Base-by-base conservation (phyloP, 2,797 vertebrate genomes). In the Emydoidea blandingii region DNA sequence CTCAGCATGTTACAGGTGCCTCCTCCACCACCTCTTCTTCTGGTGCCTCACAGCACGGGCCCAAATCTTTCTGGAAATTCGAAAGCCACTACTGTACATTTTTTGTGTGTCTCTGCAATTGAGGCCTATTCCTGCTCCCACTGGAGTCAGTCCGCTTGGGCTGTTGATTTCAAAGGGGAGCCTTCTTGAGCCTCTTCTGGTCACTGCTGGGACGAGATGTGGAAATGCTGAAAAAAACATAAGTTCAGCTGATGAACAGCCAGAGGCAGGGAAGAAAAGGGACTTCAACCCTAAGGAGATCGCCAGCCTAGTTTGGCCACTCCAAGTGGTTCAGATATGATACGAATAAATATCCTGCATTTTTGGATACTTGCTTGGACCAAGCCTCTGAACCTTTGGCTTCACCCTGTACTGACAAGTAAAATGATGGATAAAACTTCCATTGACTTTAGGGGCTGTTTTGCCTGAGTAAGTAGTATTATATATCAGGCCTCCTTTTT, bases 21-120 rank as follows among this genome's bases (percentile, higher is more conserved):
- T 54, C 21, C 53, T 9, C 41, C 41, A 41, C 19, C 7, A 54
- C 53, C 19, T 54, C 19, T 21, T 54, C 8, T 23, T 54, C 53
- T 54, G 53, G 8, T 54, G 62, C 9, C 23, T 1, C 27, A 79
- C 21, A 21, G 27, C 82, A 41, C 44, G 21, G 5, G 23, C 15
- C 27, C 68, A 85, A n/a, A 12, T 3, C 10, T 81, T 65, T 9
- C 14, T 3, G 49, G 74, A 79, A 95, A 74, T 8, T 50, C 6
- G 1, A 83, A 74, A 81, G 65, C 41, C 47, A 72, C 3, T 0
- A 0, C 2, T 65, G 4, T 49, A 6, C 14, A 2, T 25, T 84
- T 65, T 62, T 87, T 29, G 12, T 4, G 0, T 8, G 5, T 65
- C 56, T 88, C 81, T 59, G 23, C 3, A 54, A 76, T 79, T 34